phyloP scores from a whole-genome alignment of 2,113 vertebrate genomes.

The Sceloporus undulatus region DNA sequence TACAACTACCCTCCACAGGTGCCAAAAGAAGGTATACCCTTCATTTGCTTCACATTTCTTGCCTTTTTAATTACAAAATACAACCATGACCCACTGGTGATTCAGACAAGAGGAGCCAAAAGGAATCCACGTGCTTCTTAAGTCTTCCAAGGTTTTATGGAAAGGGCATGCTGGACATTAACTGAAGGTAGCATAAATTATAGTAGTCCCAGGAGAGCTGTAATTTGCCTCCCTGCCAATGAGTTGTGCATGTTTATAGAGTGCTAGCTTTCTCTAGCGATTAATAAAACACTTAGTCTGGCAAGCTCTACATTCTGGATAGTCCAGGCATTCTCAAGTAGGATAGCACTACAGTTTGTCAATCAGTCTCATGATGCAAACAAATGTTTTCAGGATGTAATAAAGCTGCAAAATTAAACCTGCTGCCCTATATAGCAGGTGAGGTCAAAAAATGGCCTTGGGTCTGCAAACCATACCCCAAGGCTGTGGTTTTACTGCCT shows the following conservation, averaged over 20 bases:
- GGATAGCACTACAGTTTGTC: background rate
- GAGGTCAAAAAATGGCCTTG: too few relatives aligned
- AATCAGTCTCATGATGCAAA: background rate
- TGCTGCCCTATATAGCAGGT: background rate
- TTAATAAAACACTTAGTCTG: slow-evolving; percentile 50
- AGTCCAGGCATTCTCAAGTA: background rate
- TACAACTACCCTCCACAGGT: background rate
- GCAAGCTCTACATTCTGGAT: slow-evolving; percentile 1
- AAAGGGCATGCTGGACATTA: background rate
- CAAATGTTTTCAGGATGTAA: background rate
- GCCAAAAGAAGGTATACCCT: background rate
- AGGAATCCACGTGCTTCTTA: background rate
- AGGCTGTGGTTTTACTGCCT: too few relatives aligned
- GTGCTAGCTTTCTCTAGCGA: slow-evolving; percentile 23
- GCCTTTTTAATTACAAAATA: background rate
- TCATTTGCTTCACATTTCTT: background rate
- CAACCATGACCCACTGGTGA: rapidly evolving
- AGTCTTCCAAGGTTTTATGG: slow-evolving; percentile 31
- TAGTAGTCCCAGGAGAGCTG: slow-evolving; percentile 40
- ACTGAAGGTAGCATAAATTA: slow-evolving; percentile 39
- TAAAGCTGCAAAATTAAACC: background rate
- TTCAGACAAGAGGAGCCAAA: background rate
- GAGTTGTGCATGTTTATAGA: background rate
- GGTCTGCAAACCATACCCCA: too few relatives aligned
- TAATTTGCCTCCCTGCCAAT: slow-evolving; percentile 25